Base-by-base conservation (phyloP, 2,888 invertebrate species). In the Drosophila tripunctata region DNA sequence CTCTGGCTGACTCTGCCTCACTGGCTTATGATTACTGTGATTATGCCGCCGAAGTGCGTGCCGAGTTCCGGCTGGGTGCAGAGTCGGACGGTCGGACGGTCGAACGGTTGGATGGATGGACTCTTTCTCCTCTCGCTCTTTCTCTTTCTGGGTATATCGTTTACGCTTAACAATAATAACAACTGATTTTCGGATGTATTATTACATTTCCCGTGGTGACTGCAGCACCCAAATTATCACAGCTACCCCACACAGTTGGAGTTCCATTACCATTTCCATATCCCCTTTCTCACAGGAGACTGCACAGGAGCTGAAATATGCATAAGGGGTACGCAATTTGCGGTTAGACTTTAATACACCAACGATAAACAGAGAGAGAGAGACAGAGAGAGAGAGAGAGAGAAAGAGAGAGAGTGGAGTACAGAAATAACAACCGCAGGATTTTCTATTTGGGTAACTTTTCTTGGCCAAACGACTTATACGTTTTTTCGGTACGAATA, bases 131-230 rank as follows among this genome's bases (percentile, higher is more conserved):
- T 6, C 22, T 22, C 50, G 12, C 17, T 14, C 15, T 54, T 4
- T 6, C 22, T 22, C 50, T 17, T 12, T 14, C 15, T 54, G 35
- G 48, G 30, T 60, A 64, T 75, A 77, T 81, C 81, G 81, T 78
- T 87, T 82, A 87, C 81, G 81, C 82, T 87, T 75, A 85, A 77
- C 80, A 85, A 87, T 77, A 85, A 85, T 79, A 83, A 87, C 80
- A 83, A 83, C 86, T 87, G 88, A 83, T 87, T 83, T 83, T 87
- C 88, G 83, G 86, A 83, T 86, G 86, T 83, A 85, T 83, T 83
- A 87, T 83, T 85, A 78, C 74, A 78, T 87, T 83, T 82, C 82
- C 82, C 86, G 87, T 66, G 74, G 82, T 73, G 81, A 68, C 47
- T 69, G 70, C 70, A 67, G 76, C 79, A 87, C 79, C 87, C 87